Conservation (phyloP, 2,888 invertebrate genomes). For the Xestia rhomboidea region DNA sequence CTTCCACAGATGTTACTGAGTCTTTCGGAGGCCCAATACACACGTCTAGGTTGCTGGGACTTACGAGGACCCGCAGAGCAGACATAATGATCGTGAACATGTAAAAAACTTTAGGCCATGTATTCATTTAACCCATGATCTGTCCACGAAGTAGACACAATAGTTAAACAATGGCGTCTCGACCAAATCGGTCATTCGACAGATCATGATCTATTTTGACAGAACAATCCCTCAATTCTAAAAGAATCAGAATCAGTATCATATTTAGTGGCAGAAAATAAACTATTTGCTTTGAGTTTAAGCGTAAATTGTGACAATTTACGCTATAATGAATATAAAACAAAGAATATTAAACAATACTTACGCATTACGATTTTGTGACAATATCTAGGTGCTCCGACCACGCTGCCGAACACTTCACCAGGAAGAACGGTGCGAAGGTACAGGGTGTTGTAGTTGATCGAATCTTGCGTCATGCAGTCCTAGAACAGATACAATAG, state of each 20-base stretch:
- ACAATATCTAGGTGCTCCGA: conserved; percentile 83
- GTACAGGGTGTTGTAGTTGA: conserved; percentile 78
- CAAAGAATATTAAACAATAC: too few relatives aligned
- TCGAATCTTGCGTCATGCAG: conserved; percentile 76
- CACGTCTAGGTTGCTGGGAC: not conserved
- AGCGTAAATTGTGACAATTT: too few relatives aligned
- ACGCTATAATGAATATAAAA: too few relatives aligned
- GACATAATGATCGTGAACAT: not conserved
- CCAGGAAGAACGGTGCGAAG: conserved; percentile 75
- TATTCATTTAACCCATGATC: too few relatives aligned
- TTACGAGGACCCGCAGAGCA: not conserved
- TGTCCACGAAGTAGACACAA: too few relatives aligned
- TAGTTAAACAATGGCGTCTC: too few relatives aligned
- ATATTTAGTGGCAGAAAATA: not conserved
- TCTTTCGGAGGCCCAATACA: not conserved
- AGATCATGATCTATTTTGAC: too few relatives aligned
- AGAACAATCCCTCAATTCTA: too few relatives aligned
- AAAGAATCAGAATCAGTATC: too few relatives aligned
- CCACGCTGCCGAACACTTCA: conserved; percentile 74
- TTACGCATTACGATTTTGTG: conserved; percentile 84
- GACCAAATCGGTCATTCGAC: too few relatives aligned
- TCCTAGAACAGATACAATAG: conserved; percentile 75
- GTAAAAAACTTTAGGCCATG: not conserved
- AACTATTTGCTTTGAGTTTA: not conserved
- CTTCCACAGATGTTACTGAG: not conserved